Conservation (phyloP, 2,888 invertebrate species). For the Parthenolecanium corni region DNA sequence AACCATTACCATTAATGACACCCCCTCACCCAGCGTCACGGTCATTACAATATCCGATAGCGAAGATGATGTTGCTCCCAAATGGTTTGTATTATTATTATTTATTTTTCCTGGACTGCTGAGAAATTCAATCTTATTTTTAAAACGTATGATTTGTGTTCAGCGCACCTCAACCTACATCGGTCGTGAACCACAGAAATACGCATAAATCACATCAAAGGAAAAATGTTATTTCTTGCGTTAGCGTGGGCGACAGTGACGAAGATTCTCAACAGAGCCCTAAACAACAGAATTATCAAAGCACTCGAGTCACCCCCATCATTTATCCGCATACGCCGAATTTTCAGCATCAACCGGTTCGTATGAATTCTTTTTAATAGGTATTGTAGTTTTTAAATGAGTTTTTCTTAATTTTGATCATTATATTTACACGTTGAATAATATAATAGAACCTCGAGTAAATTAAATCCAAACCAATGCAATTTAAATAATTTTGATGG, state of each 20-base stretch:
- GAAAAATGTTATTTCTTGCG: slow-evolving; percentile 66
- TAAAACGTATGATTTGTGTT: neutral
- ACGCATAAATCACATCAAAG: slow-evolving; percentile 39
- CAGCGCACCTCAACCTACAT: slow-evolving; percentile 28
- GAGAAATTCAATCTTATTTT: too few species aligned
- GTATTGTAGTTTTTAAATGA: too few species aligned
- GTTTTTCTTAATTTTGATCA: neutral
- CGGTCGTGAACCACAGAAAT: slow-evolving; percentile 12
- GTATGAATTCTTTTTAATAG: neutral
- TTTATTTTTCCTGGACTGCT: too few species aligned
- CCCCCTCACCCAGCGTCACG: slow-evolving; percentile 86
- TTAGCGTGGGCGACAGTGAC: slow-evolving; percentile 64
- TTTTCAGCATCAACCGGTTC: slow-evolving; percentile 22
- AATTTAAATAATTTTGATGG: neutral
- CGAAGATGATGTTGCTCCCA: slow-evolving; percentile 62
- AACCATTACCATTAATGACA: slow-evolving; percentile 89
- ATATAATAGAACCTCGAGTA: too few species aligned
- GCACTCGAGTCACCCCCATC: slow-evolving; percentile 30
- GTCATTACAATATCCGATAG: slow-evolving; percentile 94
- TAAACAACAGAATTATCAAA: slow-evolving; percentile 37
- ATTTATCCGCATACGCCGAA: slow-evolving; percentile 28
- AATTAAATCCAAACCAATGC: too few species aligned
- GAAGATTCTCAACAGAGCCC: slow-evolving; percentile 46
- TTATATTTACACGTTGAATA: neutral
- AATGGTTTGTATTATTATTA: slow-evolving; percentile 26